Evolutionary conservation across 2,113 vertebrate genomes (phyloP).

Genomic region (Triplophysa tibetana): DNA sequence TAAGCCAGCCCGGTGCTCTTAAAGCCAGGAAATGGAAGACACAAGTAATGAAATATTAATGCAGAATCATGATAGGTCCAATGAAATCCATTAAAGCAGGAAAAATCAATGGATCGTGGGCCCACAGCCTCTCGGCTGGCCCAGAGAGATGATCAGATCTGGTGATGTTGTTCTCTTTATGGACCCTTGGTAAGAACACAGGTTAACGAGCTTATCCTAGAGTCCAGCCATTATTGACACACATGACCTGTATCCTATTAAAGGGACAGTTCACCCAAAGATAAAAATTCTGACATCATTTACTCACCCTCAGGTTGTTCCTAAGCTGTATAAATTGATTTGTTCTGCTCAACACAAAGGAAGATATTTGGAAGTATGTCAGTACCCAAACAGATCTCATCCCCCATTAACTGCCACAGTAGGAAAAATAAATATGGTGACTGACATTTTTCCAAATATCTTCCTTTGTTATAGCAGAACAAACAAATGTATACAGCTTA

Average conservation of each 20-base stretch:
- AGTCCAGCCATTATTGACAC: neutral
- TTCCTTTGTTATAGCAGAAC: too few species aligned
- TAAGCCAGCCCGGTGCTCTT: constrained; percentile 50
- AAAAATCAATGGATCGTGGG: constrained; percentile 57
- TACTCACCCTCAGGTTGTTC: too few species aligned
- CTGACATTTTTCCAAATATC: too few species aligned
- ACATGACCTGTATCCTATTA: neutral
- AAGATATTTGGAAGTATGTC: too few species aligned
- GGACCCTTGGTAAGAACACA: constrained; percentile 26
- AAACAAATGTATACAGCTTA: too few species aligned
- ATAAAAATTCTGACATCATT: too few species aligned
- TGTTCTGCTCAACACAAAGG: too few species aligned
- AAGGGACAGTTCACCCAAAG: neutral
- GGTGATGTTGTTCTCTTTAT: constrained; percentile 32
- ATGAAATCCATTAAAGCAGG: constrained; percentile 64
- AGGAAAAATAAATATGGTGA: too few species aligned
- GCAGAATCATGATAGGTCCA: constrained; percentile 58
- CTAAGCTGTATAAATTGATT: too few species aligned
- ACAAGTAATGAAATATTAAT: constrained; percentile 69
- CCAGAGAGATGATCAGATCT: constrained; percentile 27
- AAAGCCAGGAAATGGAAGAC: constrained; percentile 61
- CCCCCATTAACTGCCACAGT: too few species aligned
- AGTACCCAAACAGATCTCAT: too few species aligned
- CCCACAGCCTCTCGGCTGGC: neutral
- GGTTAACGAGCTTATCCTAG: neutral